Percentiles rank a stretch among this genome's conserved stretches.
Conservation (phyloP, 2,113 vertebrate genomes). For the Seriola dumerili region DNA sequence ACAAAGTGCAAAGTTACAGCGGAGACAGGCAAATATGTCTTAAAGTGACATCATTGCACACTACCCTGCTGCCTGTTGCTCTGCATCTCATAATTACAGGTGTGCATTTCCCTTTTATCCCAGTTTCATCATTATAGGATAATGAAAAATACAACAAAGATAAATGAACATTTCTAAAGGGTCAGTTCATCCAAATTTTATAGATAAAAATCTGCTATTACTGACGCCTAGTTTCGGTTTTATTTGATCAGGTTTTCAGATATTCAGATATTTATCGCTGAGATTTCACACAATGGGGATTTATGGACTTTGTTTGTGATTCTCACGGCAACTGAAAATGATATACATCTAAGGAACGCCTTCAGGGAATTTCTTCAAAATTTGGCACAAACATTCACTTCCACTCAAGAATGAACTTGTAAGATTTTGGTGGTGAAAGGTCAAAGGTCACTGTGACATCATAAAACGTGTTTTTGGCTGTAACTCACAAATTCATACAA, state of each 20-base stretch:
- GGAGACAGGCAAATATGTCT: constrained; percentile 13
- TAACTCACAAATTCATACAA: too few species aligned
- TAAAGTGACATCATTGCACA: background rate
- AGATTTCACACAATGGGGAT: background rate
- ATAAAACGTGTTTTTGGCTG: too few species aligned
- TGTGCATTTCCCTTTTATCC: background rate
- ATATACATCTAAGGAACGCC: too few species aligned
- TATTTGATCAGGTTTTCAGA: constrained; percentile 1
- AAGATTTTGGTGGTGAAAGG: too few species aligned
- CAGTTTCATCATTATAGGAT: background rate
- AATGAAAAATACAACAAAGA: background rate
- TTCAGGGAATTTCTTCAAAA: too few species aligned
- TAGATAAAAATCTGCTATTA: too few species aligned
- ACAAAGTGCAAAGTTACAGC: background rate
- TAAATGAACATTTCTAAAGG: background rate
- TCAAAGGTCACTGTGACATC: too few species aligned
- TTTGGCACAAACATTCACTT: too few species aligned
- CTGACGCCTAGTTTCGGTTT: background rate
- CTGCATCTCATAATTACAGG: background rate
- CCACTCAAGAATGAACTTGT: too few species aligned
- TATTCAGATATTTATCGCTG: background rate
- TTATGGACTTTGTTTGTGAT: background rate
- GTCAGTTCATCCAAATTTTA: background rate
- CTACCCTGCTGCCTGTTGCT: background rate
- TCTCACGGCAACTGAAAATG: background rate